phyloP scores from a whole-genome alignment of 2,797 vertebrate species.

The Manis pentadactyla region DNA sequence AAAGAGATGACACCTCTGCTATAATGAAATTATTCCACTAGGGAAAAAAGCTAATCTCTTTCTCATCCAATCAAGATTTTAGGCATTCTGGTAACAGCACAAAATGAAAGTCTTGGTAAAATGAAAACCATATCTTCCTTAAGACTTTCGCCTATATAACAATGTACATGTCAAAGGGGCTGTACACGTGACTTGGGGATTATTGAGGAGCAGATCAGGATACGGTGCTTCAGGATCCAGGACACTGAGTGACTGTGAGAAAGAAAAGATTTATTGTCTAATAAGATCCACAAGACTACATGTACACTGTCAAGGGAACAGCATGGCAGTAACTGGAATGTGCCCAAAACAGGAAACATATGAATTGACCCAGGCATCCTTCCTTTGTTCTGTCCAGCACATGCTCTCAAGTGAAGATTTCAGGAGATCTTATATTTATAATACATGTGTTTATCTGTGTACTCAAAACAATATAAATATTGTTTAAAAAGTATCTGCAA shows the following conservation, averaged over 20 bases:
- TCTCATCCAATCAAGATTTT: constrained; percentile 54
- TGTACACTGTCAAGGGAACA: background rate
- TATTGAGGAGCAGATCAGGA: background rate
- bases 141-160: background rate
- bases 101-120: constrained; percentile 39
- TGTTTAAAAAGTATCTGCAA: background rate
- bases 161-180: background rate
- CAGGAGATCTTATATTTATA: background rate
- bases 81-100: constrained; percentile 17
- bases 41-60: constrained; percentile 49
- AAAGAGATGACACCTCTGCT: constrained; percentile 42
- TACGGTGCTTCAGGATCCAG: background rate
- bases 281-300: constrained; percentile 2
- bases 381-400: background rate
- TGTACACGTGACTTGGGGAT: background rate
- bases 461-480: background rate
- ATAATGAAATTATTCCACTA: constrained; percentile 63
- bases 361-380: background rate
- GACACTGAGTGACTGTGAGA: background rate
- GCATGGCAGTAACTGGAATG: background rate
- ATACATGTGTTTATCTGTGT: background rate
- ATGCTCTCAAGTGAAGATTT: background rate
- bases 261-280: background rate
- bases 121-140: background rate
- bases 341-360: background rate